Evolutionary conservation across 2,113 vertebrate genomes (phyloP), one percentile per base, ranked within the genome.

Genomic region (Plectropomus leopardus): DNA sequence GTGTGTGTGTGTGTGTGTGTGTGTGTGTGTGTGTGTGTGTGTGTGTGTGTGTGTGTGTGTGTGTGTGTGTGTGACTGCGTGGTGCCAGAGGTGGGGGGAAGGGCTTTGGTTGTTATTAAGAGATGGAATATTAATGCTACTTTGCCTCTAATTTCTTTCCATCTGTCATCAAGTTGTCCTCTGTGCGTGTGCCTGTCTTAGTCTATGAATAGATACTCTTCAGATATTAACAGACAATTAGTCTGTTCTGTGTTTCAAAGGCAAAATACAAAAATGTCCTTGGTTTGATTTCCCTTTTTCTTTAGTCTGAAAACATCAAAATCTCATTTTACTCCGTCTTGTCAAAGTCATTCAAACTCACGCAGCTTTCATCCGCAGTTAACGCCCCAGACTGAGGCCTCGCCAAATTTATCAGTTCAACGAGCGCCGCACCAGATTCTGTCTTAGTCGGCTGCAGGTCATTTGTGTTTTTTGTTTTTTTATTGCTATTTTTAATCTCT

Each of bases 111-210:
- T 70, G 75, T 68, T 79, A 80, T 78, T 80, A 86, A 86, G 90
- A 76, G 81, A 82, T 79, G 72, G 87, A 85, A 87, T 86, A 87
- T 84, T 91, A 92, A 89, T 91, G 89, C 91, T 92, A 88, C 85
- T 91, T 92, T 90, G 88, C 83, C 81, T 89, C 84, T 93, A 86
- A 92, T 94, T 93, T 94, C 82, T 92, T 90, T 94, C 91, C 90
- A 93, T 92, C 92, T 91, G 93, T 90, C 88, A 82, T 90, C 88
- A 87, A 86, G 76, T 93, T 89, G 90, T 90, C 77, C 85, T 88
- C 72, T 77, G 84, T 55, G 76, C 78, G 69, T 74, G 57, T 48
- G 63, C 30, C 51, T 78, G 82, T 88, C 71, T 86, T 34, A 40
- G 53, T 89, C 89, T 88, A 88, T 85, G 81, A 89, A 88, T 87